A percentile compares a stretch with the other conserved stretches of the same genome.
Conservation (phyloP, 2,797 vertebrate species). For the Adrianichthys oophorus region DNA sequence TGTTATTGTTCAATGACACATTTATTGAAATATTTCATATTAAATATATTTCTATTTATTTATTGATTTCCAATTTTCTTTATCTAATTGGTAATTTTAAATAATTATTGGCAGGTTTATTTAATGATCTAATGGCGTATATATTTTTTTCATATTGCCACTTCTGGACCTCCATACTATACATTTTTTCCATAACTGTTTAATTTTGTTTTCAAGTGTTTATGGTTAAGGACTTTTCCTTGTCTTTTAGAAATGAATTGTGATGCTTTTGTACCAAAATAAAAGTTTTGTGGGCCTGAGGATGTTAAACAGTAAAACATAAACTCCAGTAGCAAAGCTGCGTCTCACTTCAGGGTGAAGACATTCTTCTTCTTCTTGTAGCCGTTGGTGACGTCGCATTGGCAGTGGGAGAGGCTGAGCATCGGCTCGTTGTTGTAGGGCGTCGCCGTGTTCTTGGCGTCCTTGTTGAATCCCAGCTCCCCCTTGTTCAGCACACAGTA, state of each 20-base stretch:
- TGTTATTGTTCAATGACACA: too few species aligned
- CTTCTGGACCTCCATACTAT: too few species aligned
- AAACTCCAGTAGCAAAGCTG: background rate
- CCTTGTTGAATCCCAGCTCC: slow-evolving; percentile 95
- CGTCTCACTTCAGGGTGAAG: slow-evolving; percentile 90
- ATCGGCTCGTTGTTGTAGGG: slow-evolving; percentile 87
- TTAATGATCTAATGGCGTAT: too few species aligned
- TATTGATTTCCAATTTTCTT: too few species aligned
- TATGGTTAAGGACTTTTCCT: too few species aligned
- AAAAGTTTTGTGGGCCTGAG: background rate
- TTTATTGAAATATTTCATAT: too few species aligned
- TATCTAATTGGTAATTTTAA: too few species aligned
- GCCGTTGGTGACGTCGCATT: slow-evolving; percentile 88
- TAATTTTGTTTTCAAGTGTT: too few species aligned
- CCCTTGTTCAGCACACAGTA: slow-evolving; percentile 96
- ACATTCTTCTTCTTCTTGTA: slow-evolving; percentile 99
- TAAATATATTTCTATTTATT: too few species aligned
- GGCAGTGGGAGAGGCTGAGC: slow-evolving; percentile 85
- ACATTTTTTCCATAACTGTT: too few species aligned
- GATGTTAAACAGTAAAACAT: background rate
- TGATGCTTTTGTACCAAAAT: background rate
- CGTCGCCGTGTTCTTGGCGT: slow-evolving; percentile 82
- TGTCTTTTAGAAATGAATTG: background rate
- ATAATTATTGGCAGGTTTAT: too few species aligned
- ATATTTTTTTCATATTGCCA: too few species aligned